Evolutionary conservation across 2,113 vertebrate species (phyloP).

Genomic region (Dendrocopos noguchii): DNA sequence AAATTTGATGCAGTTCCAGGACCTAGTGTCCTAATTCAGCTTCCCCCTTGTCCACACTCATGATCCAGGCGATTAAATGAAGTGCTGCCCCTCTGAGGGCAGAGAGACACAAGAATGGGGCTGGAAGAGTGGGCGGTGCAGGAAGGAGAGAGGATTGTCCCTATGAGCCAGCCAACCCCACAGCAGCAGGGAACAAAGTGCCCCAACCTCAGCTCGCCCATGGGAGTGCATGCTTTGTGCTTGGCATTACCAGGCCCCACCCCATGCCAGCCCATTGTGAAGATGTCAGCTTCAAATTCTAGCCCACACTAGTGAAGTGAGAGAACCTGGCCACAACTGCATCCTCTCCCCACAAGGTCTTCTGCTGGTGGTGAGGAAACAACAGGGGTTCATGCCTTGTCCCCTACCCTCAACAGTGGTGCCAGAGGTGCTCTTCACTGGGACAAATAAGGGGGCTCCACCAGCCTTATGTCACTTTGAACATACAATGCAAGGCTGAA

Average conservation of each 20-base stretch:
- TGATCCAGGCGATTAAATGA: neutral
- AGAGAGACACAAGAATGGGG: neutral
- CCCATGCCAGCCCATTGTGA: neutral
- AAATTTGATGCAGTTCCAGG: neutral
- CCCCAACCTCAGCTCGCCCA: neutral
- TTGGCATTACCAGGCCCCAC: fast-evolving
- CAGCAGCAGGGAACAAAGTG: neutral
- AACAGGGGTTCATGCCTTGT: neutral
- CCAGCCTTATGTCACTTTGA: fast-evolving
- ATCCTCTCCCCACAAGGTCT: neutral
- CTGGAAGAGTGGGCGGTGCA: neutral
- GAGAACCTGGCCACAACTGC: neutral
- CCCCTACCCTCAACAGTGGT: neutral
- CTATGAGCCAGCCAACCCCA: neutral
- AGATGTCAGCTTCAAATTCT: fast-evolving
- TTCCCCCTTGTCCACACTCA: neutral
- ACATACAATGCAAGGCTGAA: neutral
- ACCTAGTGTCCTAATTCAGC: neutral
- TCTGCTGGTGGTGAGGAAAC: neutral
- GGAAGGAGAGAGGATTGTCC: neutral
- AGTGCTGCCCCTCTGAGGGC: neutral
- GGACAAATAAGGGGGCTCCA: neutral
- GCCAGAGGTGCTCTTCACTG: neutral
- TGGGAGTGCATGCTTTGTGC: neutral
- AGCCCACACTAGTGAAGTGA: neutral